Base-by-base conservation (phyloP, 2,888 invertebrate genomes). In the Zaprionus bogoriensis region DNA sequence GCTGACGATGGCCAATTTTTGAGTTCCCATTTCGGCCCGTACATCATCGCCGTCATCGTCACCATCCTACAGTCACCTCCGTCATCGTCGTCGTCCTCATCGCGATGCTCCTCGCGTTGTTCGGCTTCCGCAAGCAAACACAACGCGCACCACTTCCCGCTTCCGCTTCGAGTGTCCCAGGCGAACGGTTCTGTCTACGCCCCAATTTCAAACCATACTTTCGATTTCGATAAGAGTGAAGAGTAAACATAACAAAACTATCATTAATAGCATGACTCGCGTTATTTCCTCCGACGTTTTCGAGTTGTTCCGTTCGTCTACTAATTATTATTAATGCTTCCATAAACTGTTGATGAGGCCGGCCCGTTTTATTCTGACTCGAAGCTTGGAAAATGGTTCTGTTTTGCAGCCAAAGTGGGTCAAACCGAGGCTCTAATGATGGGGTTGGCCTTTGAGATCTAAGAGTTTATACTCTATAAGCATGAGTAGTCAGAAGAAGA, bases 271-370 rank as follows among this genome's bases (percentile, higher is more conserved):
- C 38, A 65, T 72, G 71, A 72, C 59, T 73, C 39, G 57, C 12
- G 17, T 38, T 42, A 42, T 30, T 4, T n/a, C 53, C 27, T 19
- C 12, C 7, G n/a, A 2, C 17, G 38, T 36, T 36, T 32, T 53
- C 19, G 20, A 77, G 50, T 48, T 65, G 27, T 20, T 41, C 19
- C 22, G 47, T 74, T 47, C 54, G 45, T 66, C 25, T 48, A 69
- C 84, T 84, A 81, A 81, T 81, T 84, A 72, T 81, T 84, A 81
- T 81, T 81, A 81, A 81, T 81, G 84, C 22, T 65, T 68, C 55
- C 63, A 63, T 69, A 77, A 83, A 67, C 60, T 62, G 25, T 17
- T 9, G 28, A 60, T 65, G 66, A 42, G 55, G 71, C 27, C 22
- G 60, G 66, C 27, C 19, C n/a, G n/a, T n/a, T n/a, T n/a, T n/a